Conservation (phyloP, 2,113 vertebrate genomes). For the Oreochromis niloticus region DNA sequence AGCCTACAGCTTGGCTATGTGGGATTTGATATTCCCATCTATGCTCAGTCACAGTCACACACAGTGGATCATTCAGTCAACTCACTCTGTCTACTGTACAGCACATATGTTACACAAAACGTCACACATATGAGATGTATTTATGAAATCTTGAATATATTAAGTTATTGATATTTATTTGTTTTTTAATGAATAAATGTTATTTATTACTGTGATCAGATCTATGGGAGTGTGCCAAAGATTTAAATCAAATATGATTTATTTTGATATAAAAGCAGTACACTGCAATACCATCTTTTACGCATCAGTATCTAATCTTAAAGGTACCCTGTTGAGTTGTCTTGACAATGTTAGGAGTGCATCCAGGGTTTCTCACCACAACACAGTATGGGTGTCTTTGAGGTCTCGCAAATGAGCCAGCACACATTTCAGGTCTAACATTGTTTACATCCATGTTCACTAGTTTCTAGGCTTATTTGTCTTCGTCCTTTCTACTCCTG, state of each 20-base stretch:
- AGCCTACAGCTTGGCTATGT: background rate
- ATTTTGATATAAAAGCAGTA: background rate
- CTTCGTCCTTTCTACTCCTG: background rate
- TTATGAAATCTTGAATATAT: slow-evolving; percentile 71
- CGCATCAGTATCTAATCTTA: background rate
- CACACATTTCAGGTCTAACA: background rate
- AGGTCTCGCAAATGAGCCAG: background rate
- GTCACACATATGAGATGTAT: slow-evolving; percentile 66
- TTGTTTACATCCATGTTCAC: background rate
- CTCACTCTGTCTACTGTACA: background rate
- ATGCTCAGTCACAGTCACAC: background rate
- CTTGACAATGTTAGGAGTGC: background rate
- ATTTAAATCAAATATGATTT: slow-evolving; percentile 37
- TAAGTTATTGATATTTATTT: slow-evolving; percentile 79
- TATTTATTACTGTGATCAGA: slow-evolving; percentile 79
- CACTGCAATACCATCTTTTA: background rate
- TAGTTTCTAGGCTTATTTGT: background rate
- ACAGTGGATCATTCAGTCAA: background rate
- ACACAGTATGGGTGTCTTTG: background rate
- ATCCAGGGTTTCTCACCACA: background rate
- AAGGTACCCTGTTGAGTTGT: background rate
- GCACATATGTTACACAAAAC: background rate
- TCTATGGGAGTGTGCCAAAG: slow-evolving; percentile 83
- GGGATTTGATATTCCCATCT: background rate
- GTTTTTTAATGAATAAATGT: slow-evolving; percentile 66